Evolutionary conservation across 1,140 invertebrate species (phyloP).

Genomic region (Lasioglossum baleicum): DNA sequence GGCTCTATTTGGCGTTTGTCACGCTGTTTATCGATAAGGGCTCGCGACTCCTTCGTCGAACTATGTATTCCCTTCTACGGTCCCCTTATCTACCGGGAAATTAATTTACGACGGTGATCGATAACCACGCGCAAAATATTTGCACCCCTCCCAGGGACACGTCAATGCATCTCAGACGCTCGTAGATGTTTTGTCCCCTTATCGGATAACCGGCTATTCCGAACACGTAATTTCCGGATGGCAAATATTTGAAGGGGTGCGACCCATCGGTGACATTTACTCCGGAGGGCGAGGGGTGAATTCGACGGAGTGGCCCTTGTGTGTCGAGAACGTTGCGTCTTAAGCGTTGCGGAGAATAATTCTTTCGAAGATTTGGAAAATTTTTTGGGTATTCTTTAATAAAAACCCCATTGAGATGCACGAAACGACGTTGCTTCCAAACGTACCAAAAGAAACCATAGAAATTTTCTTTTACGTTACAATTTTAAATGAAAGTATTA

Average conservation of each 20-base stretch:
- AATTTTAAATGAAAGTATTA: too few species aligned
- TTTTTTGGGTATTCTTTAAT: too few species aligned
- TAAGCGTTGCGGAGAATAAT: too few species aligned
- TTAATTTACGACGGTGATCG: background rate
- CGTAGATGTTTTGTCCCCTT: background rate
- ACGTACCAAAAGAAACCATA: too few species aligned
- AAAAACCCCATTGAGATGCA: too few species aligned
- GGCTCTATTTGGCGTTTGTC: background rate
- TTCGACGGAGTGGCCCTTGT: background rate
- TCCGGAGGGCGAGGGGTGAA: background rate
- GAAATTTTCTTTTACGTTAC: too few species aligned
- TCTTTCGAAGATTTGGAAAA: too few species aligned
- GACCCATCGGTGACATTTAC: background rate
- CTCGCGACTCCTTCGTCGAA: background rate
- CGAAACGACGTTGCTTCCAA: too few species aligned
- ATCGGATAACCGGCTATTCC: conserved; percentile 6
- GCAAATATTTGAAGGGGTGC: conserved; percentile 47
- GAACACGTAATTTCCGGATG: conserved; percentile 42
- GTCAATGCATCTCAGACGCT: background rate
- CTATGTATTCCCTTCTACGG: background rate
- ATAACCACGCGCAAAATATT: background rate
- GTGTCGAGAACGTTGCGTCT: too few species aligned
- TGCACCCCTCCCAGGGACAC: background rate
- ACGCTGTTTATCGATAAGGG: background rate
- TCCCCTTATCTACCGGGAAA: background rate